Conservation (phyloP, 1,140 invertebrate species). For the Eurytemora carolleeae region DNA sequence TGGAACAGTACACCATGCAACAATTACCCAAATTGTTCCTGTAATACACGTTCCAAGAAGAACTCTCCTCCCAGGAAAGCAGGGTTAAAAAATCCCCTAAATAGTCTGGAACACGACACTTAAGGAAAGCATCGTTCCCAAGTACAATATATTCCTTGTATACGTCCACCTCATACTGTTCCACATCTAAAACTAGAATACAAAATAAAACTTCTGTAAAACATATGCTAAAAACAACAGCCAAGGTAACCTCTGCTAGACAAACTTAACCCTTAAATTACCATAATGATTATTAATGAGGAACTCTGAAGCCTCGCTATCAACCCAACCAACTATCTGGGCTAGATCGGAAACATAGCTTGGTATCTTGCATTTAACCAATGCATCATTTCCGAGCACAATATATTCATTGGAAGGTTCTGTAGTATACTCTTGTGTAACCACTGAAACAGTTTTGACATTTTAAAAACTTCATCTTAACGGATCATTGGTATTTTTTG, state of each 20-base stretch:
- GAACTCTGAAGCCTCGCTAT: slow-evolving; percentile 50
- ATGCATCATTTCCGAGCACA: slow-evolving; percentile 73
- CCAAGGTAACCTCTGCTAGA: too few relatives aligned
- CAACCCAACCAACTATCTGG: slow-evolving; percentile 65
- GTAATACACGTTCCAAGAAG: too few relatives aligned
- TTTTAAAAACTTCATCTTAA: too few relatives aligned
- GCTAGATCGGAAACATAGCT: slow-evolving; percentile 79
- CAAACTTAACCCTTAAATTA: too few relatives aligned
- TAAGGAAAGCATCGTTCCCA: slow-evolving; percentile 63
- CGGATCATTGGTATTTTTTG: too few relatives aligned
- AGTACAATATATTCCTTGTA: slow-evolving; percentile 66
- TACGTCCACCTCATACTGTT: too few relatives aligned
- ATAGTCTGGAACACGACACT: slow-evolving; percentile 65
- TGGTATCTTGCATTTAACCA: slow-evolving; percentile 77
- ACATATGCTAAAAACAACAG: too few relatives aligned
- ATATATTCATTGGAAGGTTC: slow-evolving; percentile 62
- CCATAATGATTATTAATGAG: slow-evolving; percentile 4
- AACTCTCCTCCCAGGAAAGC: slow-evolving; percentile 27
- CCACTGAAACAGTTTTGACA: slow-evolving; percentile 19
- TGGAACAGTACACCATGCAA: too few relatives aligned
- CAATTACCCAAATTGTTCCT: too few relatives aligned
- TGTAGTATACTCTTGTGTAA: slow-evolving; percentile 22
- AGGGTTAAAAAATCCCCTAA: slow-evolving; percentile 53
- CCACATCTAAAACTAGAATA: too few relatives aligned
- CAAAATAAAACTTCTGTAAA: too few relatives aligned